Conservation (phyloP, 2,797 vertebrate genomes). For the Coregonus sp. region DNA sequence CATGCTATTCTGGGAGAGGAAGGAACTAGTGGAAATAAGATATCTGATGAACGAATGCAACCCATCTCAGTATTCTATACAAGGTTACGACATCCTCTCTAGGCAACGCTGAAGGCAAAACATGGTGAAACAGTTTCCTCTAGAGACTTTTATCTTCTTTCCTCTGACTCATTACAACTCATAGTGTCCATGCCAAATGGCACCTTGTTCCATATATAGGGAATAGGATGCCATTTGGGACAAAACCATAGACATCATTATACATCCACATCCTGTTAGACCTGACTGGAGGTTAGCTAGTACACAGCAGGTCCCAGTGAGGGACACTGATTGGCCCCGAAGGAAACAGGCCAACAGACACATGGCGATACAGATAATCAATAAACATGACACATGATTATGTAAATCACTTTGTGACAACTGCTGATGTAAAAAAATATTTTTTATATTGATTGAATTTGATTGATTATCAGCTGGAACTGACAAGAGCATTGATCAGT, state of each 20-base stretch:
- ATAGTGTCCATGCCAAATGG: not conserved
- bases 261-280: not conserved
- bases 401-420: not conserved
- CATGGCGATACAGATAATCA: conserved; percentile 48
- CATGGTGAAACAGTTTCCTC: not conserved
- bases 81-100: not conserved
- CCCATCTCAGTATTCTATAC: not conserved
- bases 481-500: conserved; percentile 29
- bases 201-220: not conserved
- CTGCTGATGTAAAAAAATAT: not conserved
- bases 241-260: no score
- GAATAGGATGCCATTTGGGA: no score
- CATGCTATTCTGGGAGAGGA: conserved; percentile 29
- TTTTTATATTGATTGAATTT: not conserved
- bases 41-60: not conserved
- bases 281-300: not conserved
- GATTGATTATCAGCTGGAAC: conserved; percentile 45
- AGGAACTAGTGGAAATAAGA: not conserved
- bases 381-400: conserved; percentile 54
- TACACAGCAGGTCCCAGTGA: conserved; percentile 16
- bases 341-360: conserved; percentile 30
- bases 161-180: not conserved
- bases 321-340: conserved; percentile 55
- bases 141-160: not conserved
- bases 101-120: conserved; percentile 17